phyloP scores from a whole-genome alignment of 1,140 invertebrate genomes.

The Branchinecta lindahli region DNA sequence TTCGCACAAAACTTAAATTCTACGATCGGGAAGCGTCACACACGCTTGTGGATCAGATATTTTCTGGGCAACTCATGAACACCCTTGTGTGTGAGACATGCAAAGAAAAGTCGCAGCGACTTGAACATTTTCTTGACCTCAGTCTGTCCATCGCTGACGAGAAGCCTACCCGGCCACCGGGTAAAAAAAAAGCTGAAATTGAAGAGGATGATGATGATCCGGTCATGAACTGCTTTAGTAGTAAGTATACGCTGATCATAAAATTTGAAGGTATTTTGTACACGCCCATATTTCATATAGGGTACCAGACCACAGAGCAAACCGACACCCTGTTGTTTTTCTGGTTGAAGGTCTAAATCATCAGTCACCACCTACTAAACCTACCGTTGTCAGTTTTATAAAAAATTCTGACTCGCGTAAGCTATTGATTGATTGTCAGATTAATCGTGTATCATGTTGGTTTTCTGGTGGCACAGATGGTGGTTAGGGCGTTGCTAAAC shows the following conservation, averaged over 20 bases:
- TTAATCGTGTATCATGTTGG: too few relatives aligned
- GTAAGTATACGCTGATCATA: constrained; percentile 32
- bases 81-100: constrained; percentile 80
- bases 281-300: too few relatives aligned
- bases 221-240: constrained; percentile 5
- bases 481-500: too few relatives aligned
- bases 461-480: too few relatives aligned
- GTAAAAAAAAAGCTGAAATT: constrained; percentile 29
- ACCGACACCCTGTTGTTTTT: too few relatives aligned
- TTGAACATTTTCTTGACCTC: constrained; percentile 85
- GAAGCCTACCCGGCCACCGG: constrained; percentile 26
- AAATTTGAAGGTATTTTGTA: too few relatives aligned
- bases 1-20: constrained; percentile 48
- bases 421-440: too few relatives aligned
- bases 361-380: too few relatives aligned
- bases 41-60: constrained; percentile 65
- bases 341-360: too few relatives aligned
- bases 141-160: constrained; percentile 66
- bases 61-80: constrained; percentile 75
- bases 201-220: constrained; percentile 9
- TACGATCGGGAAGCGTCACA: constrained; percentile 66
- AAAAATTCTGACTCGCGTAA: too few relatives aligned
- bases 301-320: too few relatives aligned
- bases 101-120: constrained; percentile 60
- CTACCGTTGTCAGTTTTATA: too few relatives aligned